Base-by-base conservation (phyloP, 2,113 vertebrate species). In the Chamaea fasciata region DNA sequence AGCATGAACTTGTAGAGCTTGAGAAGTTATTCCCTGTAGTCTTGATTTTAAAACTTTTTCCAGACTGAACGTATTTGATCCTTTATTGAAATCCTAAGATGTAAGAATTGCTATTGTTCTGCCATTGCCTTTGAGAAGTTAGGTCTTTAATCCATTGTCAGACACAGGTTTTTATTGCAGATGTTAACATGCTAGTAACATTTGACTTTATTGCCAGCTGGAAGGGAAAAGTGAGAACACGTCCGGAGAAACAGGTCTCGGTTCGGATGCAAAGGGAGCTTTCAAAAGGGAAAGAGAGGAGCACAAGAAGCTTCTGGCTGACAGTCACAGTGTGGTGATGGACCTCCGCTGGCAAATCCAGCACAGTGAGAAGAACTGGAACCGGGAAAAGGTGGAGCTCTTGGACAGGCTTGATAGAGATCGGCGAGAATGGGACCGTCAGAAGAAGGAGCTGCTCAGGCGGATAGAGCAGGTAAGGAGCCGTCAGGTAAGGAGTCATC, bases 341-440 rank as follows among this genome's bases (percentile, higher is more conserved):
- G 99, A 99, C 94, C 98, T 99, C 42, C 98, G 98, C 94, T 99
- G 99, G 99, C 99, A 99, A 97, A 98, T 99, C 78, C 99, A 99
- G 94, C 99, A 99, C 73, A 98, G 97, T 1, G 99, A 99, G 97
- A 99, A 98, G 95, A 98, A 98, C 92, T 99, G 99, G 99, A 98
- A 97, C 79, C 97, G 98, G 2, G 99, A 99, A 94, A 98, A 98
- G 85, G 92, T 95, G 23, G 99, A 99, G 55, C 98, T 99, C 20
- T 96, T 99, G 30, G 98, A 99, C 79, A 97, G 96, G 56, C 98
- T 99, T 9, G 98, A 99, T 63, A 97, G 94, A 39, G 99, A 99
- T 60, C 97, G 98, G 7, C 98, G 98, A 90, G 98, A 99, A 37
- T 99, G 99, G 99, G 99, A 98, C 31, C 94, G 87, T 59, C 98